phyloP scores from a whole-genome alignment of 2,888 invertebrate species.

The Pristionchus japonicus region DNA sequence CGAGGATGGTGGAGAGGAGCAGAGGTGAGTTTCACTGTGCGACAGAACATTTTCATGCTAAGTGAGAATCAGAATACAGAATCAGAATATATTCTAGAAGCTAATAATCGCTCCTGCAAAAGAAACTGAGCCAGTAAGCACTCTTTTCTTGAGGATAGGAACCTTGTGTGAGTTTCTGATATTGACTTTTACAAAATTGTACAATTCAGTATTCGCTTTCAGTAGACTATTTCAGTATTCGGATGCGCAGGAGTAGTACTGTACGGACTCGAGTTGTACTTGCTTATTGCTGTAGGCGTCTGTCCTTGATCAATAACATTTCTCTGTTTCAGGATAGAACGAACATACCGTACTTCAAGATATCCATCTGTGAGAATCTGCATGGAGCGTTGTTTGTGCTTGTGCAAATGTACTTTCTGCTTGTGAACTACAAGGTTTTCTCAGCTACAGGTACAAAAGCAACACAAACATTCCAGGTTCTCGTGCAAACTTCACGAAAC shows the following conservation, averaged over 20 bases:
- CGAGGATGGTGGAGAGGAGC: neutral
- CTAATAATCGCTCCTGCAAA: neutral
- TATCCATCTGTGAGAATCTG: neutral
- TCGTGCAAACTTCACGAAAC: neutral
- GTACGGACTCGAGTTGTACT: constrained; percentile 6
- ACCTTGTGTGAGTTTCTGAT: neutral
- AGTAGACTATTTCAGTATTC: constrained; percentile 3
- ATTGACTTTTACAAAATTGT: neutral
- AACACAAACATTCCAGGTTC: neutral
- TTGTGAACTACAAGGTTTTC: neutral
- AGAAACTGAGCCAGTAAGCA: neutral
- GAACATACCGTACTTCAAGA: neutral
- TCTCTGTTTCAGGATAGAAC: neutral
- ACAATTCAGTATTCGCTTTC: no score
- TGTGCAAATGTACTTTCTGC: constrained; percentile 7
- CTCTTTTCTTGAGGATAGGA: constrained; percentile 28
- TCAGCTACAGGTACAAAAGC: no score
- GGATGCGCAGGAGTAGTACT: neutral
- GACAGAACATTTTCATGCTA: neutral
- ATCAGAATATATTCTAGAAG: neutral
- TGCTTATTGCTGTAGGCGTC: neutral
- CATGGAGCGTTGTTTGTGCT: neutral
- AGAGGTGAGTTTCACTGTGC: neutral
- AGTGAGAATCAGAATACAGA: neutral
- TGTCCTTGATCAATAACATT: neutral